Evolutionary conservation across 2,797 vertebrate genomes (phyloP).

Genomic region (Leontocebus nigricollis): DNA sequence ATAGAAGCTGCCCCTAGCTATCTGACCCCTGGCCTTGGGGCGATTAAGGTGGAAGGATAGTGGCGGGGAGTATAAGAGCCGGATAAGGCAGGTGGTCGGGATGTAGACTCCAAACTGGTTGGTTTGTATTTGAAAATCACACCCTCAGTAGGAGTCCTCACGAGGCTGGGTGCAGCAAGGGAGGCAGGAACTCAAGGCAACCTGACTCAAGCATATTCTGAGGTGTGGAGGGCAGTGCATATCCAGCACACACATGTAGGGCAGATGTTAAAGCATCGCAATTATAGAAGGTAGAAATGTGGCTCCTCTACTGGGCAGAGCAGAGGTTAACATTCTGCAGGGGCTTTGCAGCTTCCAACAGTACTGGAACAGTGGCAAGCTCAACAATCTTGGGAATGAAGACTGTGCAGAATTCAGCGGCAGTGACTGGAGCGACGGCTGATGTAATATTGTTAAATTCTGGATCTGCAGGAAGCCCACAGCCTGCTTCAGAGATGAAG

Average conservation of each 20-base stretch:
- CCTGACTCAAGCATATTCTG: not conserved
- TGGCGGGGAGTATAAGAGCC: not conserved
- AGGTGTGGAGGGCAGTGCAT: not conserved
- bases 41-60: not conserved
- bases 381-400: not conserved
- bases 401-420: not conserved
- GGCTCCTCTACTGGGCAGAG: not conserved
- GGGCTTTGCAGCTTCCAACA: not conserved
- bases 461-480: not conserved
- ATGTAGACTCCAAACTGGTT: not conserved
- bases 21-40: not conserved
- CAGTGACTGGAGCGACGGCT: not conserved
- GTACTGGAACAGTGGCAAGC: not conserved
- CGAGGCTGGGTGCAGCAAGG: no score
- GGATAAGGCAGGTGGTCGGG: not conserved
- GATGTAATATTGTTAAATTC: not conserved
- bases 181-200: not conserved
- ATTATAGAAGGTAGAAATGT: not conserved
- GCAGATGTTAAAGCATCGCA: not conserved
- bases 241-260: accelerated
- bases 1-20: not conserved
- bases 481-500: not conserved
- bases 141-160: not conserved
- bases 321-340: not conserved
- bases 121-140: not conserved